Conservation (phyloP, 1,140 invertebrate species). For the Palaemon carinicauda region DNA sequence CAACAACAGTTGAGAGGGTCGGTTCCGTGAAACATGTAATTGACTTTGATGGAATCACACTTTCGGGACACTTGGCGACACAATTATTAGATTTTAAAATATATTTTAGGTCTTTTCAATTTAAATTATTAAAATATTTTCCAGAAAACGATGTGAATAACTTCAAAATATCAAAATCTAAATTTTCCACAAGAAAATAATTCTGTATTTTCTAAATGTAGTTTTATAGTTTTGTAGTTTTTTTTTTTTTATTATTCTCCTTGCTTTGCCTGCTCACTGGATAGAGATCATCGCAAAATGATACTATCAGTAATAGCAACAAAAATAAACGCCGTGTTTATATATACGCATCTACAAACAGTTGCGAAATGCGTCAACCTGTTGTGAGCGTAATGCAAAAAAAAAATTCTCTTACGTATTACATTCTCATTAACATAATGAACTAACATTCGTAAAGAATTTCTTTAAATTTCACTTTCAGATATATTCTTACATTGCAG, state of each 20-base stretch:
- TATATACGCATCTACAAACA: neutral
- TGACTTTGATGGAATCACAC: neutral
- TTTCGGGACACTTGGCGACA: neutral
- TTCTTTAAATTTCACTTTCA: neutral
- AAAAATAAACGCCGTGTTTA: too few species aligned
- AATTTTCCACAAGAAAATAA: too few species aligned
- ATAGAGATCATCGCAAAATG: conserved; percentile 4
- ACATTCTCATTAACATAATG: neutral
- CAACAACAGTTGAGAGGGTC: neutral
- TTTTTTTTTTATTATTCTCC: neutral
- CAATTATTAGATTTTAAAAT: too few species aligned
- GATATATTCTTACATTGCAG: too few species aligned
- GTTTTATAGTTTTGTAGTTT: too few species aligned
- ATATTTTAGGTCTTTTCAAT: too few species aligned
- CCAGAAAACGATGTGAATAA: too few species aligned
- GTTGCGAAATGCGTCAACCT: neutral
- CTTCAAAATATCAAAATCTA: too few species aligned
- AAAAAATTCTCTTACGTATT: too few species aligned
- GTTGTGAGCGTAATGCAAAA: neutral
- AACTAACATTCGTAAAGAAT: neutral
- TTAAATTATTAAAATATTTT: too few species aligned
- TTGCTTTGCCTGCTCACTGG: neutral
- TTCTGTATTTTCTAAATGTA: too few species aligned
- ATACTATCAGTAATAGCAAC: neutral
- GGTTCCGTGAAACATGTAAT: neutral